Base-by-base conservation (phyloP, 2,888 invertebrate species). In the Pharmacophagus antenor region DNA sequence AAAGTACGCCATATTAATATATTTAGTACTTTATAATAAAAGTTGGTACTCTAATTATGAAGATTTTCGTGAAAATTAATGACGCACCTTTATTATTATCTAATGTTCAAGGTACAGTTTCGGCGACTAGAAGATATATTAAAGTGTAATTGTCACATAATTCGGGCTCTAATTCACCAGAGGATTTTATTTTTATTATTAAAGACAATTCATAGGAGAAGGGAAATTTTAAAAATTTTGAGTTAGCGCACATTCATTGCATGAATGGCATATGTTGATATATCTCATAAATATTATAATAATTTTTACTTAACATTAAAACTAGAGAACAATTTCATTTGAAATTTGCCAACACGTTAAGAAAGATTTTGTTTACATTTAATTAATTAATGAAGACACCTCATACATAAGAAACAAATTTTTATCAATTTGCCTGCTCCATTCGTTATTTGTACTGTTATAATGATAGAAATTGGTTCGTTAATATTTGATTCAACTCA, bases 21-120 rank as follows among this genome's bases (percentile, higher is more conserved):
- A 23, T 22, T 52, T 52, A 52, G 17, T 42, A 22, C 42, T 53
- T 53, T 22, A 53, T 53, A 53, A 18, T 42, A 53, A 53, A 53
- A 53, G 23, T 41, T 53, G 22, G 42, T 42, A 41, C 42, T 23
- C 37, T 53, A 42, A 18, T 41, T 22, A 17, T 51, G 10, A 37
- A 52, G 23, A 42, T 23, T 42, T 53, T 42, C 52, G 12, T 53
- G 18, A 22, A 37, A 52, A 23, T 17, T 53, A 42, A 53, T 42
- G 41, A 53, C 18, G 17, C 23, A 23, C 25, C 49, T 23, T 37
- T 37, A 37, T 37, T 37, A n/a, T 37, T n/a, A 4, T 8, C 2
- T 37, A 37, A 37, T n/a, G 15, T n/a, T 37, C 6, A 37, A 37
- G 4, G 31, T 4, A 31, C 2, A 15, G 2, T 15, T 5, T 37